phyloP scores from a whole-genome alignment of 2,888 invertebrate species.

The Drosophila limbata region DNA sequence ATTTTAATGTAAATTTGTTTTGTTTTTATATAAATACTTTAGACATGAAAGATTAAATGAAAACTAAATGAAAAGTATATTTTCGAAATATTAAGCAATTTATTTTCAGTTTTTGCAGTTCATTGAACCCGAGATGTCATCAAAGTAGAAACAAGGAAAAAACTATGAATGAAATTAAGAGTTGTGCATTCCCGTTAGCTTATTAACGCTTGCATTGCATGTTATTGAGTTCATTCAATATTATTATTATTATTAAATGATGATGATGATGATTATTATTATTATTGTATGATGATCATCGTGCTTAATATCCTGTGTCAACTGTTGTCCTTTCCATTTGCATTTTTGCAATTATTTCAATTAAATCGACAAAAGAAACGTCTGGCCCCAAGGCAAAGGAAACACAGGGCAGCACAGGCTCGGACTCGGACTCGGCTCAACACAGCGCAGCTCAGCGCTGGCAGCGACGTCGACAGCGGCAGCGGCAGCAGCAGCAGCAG shows the following conservation, averaged over 20 bases:
- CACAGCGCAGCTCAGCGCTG: slow-evolving; percentile 8
- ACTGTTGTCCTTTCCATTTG: slow-evolving; percentile 75
- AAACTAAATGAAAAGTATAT: no score
- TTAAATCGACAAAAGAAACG: slow-evolving; percentile 74
- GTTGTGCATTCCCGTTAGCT: slow-evolving; percentile 6
- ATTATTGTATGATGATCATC: slow-evolving; percentile 27
- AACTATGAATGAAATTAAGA: neutral
- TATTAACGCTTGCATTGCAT: slow-evolving; percentile 6
- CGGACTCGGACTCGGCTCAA: neutral
- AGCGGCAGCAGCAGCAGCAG: neutral
- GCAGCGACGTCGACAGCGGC: neutral
- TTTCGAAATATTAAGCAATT: no score
- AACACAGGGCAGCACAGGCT: neutral
- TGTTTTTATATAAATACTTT: no score
- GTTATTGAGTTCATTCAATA: slow-evolving; percentile 11
- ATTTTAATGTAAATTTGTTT: no score
- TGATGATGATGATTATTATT: slow-evolving; percentile 3
- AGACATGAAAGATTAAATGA: no score
- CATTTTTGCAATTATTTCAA: slow-evolving; percentile 81
- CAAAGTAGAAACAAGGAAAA: no score
- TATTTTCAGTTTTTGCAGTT: no score
- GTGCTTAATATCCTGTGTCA: slow-evolving; percentile 77
- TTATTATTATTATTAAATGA: slow-evolving; percentile 4
- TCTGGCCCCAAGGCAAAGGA: slow-evolving; percentile 37
- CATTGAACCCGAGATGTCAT: no score